A percentile compares a stretch with the other conserved stretches of the same genome.
phyloP scores from a whole-genome alignment of 2,888 invertebrate genomes.

The Orthosia gracilis region DNA sequence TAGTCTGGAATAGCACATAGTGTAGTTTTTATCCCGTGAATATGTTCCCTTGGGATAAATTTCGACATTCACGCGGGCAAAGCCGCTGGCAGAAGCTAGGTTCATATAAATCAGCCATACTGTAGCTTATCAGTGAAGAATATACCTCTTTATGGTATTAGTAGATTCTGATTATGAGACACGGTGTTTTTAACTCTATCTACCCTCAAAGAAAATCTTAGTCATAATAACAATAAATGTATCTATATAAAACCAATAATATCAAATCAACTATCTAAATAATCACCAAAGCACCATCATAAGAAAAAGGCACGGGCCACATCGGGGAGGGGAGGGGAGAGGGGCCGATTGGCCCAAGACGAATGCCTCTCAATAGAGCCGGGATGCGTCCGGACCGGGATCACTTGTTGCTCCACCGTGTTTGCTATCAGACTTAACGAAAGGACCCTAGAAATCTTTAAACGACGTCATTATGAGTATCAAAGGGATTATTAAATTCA shows the following conservation, averaged over 20 bases:
- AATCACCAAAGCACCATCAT: slow-evolving; percentile 34
- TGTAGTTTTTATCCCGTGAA: no score
- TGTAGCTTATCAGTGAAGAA: no score
- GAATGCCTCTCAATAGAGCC: slow-evolving; percentile 83
- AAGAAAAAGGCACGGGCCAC: slow-evolving; percentile 62
- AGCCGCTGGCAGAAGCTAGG: no score
- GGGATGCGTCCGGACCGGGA: slow-evolving; percentile 82
- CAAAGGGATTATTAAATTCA: slow-evolving; percentile 47
- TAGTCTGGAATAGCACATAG: no score
- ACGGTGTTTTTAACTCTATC: no score
- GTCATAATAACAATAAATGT: no score
- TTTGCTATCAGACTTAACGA: slow-evolving; percentile 69
- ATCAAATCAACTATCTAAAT: slow-evolving; percentile 15
- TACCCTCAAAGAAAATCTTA: no score
- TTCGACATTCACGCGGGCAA: no score
- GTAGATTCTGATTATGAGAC: no score
- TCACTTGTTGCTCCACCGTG: slow-evolving; percentile 85
- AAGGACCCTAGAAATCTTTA: slow-evolving; percentile 66
- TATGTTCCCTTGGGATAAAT: no score
- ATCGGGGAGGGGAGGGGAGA: slow-evolving; percentile 31
- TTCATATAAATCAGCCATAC: no score
- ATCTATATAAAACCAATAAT: background rate
- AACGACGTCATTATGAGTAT: slow-evolving; percentile 53
- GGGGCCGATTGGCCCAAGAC: slow-evolving; percentile 77
- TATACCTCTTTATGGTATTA: no score